Evolutionary conservation across 2,888 invertebrate species (phyloP), one percentile per base, ranked within the genome.

Genomic region (Vandiemenella viatica): DNA sequence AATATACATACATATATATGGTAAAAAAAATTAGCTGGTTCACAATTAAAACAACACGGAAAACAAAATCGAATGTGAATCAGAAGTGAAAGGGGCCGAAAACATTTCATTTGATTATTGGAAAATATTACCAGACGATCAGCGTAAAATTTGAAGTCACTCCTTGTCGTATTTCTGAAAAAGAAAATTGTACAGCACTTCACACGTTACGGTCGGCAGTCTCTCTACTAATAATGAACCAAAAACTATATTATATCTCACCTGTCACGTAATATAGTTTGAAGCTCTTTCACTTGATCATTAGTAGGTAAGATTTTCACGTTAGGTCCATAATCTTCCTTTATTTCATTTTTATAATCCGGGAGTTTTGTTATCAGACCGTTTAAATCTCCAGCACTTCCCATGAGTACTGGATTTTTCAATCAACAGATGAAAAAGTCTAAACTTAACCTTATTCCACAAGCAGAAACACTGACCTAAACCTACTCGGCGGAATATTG

Each of bases 81-180:
- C n/a, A n/a, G n/a, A n/a, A n/a, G n/a, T n/a, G n/a, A n/a, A n/a
- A n/a, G n/a, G n/a, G n/a, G n/a, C n/a, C n/a, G n/a, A n/a, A n/a
- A n/a, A n/a, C n/a, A n/a, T n/a, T n/a, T n/a, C n/a, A 32, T 32
- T 32, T 13, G 32, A n/a, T 32, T 20, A 10, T 15, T 40, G 4
- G 17, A 40, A 1, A 17, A 32, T 32, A 13, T 32, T 32, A 32
- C 32, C 67, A 98, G 70, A 55, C 98, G 81, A 67, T 98, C 98
- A 0, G 97, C 97, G 67, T 91, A 96, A 69, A 98, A 98, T 65
- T 97, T 95, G 65, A 98, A 98, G 67, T 98, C 97, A 70, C 87
- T 91, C 57, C 93, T 75, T 3, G 82, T 73, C 19, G 95, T 96
- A 59, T 85, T 87, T 65, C 96, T 97, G 64, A 55, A 67, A 75